A percentile compares a stretch with the other conserved stretches of the same genome.
Conservation (phyloP, 2,888 invertebrate species). For the Drosophila parthenogenetica region DNA sequence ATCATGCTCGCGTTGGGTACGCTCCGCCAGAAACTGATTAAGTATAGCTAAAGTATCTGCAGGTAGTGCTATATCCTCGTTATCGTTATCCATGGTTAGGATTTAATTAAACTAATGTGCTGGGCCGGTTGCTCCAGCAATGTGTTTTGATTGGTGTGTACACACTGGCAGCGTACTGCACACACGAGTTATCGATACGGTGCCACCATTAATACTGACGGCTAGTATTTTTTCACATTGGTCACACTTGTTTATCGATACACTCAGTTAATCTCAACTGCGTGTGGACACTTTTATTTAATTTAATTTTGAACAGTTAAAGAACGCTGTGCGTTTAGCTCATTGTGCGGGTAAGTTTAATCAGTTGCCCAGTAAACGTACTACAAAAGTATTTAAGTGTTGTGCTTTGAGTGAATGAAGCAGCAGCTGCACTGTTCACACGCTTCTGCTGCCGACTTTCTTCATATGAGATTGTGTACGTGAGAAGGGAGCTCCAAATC, state of each 20-base stretch:
- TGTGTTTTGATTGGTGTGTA: conserved; percentile 16
- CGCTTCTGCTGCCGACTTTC: conserved; percentile 21
- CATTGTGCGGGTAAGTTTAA: conserved; percentile 39
- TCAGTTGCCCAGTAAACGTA: background rate
- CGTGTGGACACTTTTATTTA: conserved; percentile 53
- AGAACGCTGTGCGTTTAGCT: conserved; percentile 35
- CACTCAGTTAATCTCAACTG: conserved; percentile 28
- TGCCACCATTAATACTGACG: background rate
- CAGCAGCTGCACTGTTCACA: conserved; percentile 27
- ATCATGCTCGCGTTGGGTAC: conserved; percentile 87
- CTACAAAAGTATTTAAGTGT: background rate
- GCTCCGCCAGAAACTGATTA: conserved; percentile 91
- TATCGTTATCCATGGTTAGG: conserved; percentile 82
- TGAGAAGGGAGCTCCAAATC: conserved; percentile 21
- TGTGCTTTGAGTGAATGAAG: background rate
- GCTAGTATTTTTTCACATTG: too few relatives aligned
- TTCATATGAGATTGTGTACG: conserved; percentile 7
- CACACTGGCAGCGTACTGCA: conserved; percentile 31
- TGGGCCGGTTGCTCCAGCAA: conserved; percentile 9
- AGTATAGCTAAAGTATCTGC: conserved; percentile 90
- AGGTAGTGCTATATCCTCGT: conserved; percentile 89
- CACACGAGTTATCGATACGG: conserved; percentile 30
- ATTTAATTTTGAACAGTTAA: conserved; percentile 41
- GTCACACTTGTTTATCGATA: conserved; percentile 30
- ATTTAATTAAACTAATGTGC: conserved; percentile 3